Conservation (phyloP, 2,888 invertebrate species). For the Cetonia aurata region DNA sequence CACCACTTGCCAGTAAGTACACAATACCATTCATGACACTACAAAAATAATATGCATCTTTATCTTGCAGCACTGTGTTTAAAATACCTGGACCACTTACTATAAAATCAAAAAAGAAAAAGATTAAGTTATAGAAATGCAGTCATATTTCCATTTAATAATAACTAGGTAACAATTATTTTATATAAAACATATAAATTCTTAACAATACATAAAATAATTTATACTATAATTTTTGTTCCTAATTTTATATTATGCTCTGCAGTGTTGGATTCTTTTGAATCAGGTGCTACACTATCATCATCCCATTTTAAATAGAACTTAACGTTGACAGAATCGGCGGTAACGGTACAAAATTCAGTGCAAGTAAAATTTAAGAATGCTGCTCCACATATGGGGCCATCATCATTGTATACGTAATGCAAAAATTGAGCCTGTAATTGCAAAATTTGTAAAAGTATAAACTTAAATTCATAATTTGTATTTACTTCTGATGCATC, state of each 20-base stretch:
- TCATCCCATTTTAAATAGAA: conserved; percentile 49
- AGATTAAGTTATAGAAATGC: conserved; percentile 61
- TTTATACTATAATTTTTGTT: conserved; percentile 30
- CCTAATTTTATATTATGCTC: neutral
- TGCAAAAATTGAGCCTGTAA: conserved; percentile 46
- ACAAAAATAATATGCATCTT: conserved; percentile 47
- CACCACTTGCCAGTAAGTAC: conserved; percentile 95
- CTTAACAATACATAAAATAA: conserved; percentile 34
- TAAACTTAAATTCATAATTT: conserved; percentile 16
- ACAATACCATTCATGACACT: conserved; percentile 5
- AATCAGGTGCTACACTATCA: conserved; percentile 38
- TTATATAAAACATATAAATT: conserved; percentile 11
- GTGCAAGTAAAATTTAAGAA: conserved; percentile 55
- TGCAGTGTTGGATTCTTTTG: conserved; percentile 4
- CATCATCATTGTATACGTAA: conserved; percentile 47
- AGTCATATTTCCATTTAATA: conserved; percentile 12
- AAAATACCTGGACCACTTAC: conserved; percentile 87
- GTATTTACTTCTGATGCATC: conserved; percentile 40
- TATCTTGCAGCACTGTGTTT: conserved; percentile 85
- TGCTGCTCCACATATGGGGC: conserved; percentile 53
- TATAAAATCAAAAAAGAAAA: conserved; percentile 85
- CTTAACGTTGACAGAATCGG: conserved; percentile 49
- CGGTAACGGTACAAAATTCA: conserved; percentile 55
- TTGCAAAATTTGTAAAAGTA: conserved; percentile 19
- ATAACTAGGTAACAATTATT: conserved; percentile 6